phyloP scores from a whole-genome alignment of 2,888 invertebrate species.

The Dryadula phaetusa region DNA sequence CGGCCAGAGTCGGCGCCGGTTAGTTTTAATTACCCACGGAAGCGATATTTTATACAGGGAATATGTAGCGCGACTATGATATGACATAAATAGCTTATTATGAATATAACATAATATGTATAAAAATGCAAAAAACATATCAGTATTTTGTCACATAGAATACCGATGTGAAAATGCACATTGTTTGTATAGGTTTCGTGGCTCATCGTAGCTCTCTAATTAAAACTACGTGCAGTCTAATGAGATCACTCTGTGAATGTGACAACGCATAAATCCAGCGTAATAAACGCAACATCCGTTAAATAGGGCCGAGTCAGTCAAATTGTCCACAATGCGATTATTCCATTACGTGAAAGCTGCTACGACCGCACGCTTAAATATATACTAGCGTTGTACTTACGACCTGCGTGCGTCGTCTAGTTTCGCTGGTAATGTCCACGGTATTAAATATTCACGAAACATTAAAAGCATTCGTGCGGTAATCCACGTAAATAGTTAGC shows the following conservation, averaged over 20 bases:
- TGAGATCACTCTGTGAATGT: slow-evolving; percentile 73
- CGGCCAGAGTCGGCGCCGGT: slow-evolving; percentile 59
- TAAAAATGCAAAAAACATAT: not conserved
- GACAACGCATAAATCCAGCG: slow-evolving; percentile 78
- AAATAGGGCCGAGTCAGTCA: slow-evolving; percentile 77
- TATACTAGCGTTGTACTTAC: slow-evolving; percentile 44
- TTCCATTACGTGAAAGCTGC: slow-evolving; percentile 69
- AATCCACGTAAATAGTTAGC: slow-evolving; percentile 34
- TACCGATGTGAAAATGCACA: not conserved
- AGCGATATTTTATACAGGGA: slow-evolving; percentile 68
- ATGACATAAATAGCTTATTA: slow-evolving; percentile 34
- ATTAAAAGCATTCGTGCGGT: slow-evolving; percentile 39
- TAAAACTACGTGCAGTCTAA: slow-evolving; percentile 75
- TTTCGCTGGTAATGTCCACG: slow-evolving; percentile 40
- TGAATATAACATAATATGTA: slow-evolving; percentile 50
- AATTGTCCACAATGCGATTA: slow-evolving; percentile 81
- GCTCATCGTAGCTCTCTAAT: slow-evolving; percentile 65
- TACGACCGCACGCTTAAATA: slow-evolving; percentile 54
- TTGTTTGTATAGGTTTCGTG: slow-evolving; percentile 13
- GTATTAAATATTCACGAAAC: slow-evolving; percentile 43
- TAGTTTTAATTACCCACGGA: slow-evolving; percentile 74
- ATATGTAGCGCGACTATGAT: slow-evolving; percentile 51
- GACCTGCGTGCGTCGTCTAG: slow-evolving; percentile 32
- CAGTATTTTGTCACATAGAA: slow-evolving; percentile 1
- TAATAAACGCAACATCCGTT: slow-evolving; percentile 78